Conservation (phyloP, 1,140 invertebrate species). For the Ooceraea biroi region DNA sequence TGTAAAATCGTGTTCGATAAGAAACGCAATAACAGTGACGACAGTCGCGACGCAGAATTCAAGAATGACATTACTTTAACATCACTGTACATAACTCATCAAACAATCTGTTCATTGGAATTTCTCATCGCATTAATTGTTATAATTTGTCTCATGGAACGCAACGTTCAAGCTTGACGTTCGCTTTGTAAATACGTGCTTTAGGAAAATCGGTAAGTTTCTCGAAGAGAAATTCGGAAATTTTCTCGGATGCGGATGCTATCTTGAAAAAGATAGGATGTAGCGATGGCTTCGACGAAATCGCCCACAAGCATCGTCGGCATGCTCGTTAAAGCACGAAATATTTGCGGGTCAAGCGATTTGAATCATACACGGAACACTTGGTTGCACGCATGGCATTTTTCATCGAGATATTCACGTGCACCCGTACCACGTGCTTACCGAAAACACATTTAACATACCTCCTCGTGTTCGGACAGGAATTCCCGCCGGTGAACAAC, state of each 20-base stretch:
- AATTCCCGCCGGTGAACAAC: conserved; percentile 87
- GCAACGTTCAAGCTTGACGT: background rate
- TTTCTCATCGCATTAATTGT: conserved; percentile 13
- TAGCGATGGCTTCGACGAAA: conserved; percentile 20
- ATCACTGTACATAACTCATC: conserved; percentile 11
- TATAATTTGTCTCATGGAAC: background rate
- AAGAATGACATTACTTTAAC: background rate
- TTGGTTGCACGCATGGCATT: conserved; percentile 67
- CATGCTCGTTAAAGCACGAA: conserved; percentile 27
- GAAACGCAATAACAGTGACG: conserved; percentile 22
- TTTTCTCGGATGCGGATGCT: background rate
- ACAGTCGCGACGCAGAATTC: background rate
- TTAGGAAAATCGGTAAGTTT: conserved; percentile 6
- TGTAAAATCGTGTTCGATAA: conserved; percentile 15
- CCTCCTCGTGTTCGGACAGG: conserved; percentile 79
- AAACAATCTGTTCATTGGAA: conserved; percentile 9
- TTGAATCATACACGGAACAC: conserved; percentile 33
- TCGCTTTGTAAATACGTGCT: conserved; percentile 45
- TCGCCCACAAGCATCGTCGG: conserved; percentile 38
- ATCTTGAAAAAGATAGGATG: conserved; percentile 23
- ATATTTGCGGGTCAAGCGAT: background rate
- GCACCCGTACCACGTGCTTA: conserved; percentile 7
- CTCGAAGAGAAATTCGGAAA: background rate
- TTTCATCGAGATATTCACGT: conserved; percentile 21
- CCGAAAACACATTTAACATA: conserved; percentile 10